Evolutionary conservation across 92 coral and sea anemone genomes (phyloP), one percentile per base, ranked within the genome.

Genomic region (Epizoanthus illoricatus): DNA sequence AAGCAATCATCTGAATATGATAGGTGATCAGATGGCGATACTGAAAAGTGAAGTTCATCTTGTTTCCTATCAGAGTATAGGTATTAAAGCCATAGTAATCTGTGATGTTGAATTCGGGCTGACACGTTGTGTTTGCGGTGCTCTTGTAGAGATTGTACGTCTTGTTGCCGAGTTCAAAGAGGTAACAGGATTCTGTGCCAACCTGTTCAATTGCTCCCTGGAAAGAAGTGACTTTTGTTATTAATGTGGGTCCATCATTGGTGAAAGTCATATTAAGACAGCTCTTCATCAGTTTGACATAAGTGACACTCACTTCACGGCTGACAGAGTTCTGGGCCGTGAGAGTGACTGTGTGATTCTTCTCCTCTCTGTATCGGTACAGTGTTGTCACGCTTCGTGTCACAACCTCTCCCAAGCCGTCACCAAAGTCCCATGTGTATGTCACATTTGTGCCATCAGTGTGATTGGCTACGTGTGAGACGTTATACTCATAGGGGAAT

Each of bases 311-410:
- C 2, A 24, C 72, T 86, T 89, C 85, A 24, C 85, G 71, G 63
- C 92, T 94, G 33, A 94, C 90, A 18, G 98, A 85, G 88, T 94
- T 94, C 19, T 70, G 89, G 5, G 98, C 98, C 12, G 57, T 56
- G 5, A 88, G 86, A 1, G 64, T 89, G 19, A 89, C 74, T 2
- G 80, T 74, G 66, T 74, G 45, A 23, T 74, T 74, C 47, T 24
- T 57, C 45, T 57, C 66, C 23, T 74, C 66, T 8, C 23, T 72
- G 65, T 69, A 94, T 57, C 67, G 58, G 13, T 88, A 84, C 64
- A 58, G 49, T 36, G 23, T 65, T 5, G 73, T 11, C 47, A 61
- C 84, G 56, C 69, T 78, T 55, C 87, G 88, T 59, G 95, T 90
- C 43, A 62, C 65, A 36, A 61, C n/a, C 17, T 76, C 45, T 20